Evolutionary conservation across 2,888 invertebrate species (phyloP), one percentile per base, ranked within the genome.

Genomic region (Leucoma salicis): DNA sequence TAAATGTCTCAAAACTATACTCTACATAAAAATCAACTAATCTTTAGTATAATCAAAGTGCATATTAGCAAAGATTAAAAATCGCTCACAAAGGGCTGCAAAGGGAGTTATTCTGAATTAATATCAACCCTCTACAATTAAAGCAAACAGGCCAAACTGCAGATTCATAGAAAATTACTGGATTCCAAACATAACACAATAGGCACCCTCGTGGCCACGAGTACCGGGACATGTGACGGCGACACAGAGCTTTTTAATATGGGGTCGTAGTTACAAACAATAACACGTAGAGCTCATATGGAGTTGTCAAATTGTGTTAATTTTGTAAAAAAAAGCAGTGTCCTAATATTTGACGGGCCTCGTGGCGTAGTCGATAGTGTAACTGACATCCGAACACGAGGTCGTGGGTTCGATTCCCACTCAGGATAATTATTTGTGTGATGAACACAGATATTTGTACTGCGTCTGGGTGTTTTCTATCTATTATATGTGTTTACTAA

Each of bases 121-220:
- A 85, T 82, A 82, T 66, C 59, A 56, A 50, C 68, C 72, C 73
- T 58, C 59, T 62, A 69, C 78, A 83, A 83, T 85, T 80, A 82
- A 77, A 64, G 66, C 69, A 74, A 77, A 74, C 68, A 73, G 73
- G 65, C 66, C 79, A 80, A 83, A 84, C 76, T 81, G 81, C 78
- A 78, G 78, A 83, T 77, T 84, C 82, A 76, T 78, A 80, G 82
- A 70, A 86, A 87, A 86, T 87, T 86, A 83, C 80, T 73, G 79
- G 82, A 85, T 80, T 80, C 78, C 70, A 79, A 84, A 82, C 80
- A 82, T 66, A 35, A 42, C 61, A 82, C 79, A 82, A 83, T 70
- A 58, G 75, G 46, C 52, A 78, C 82, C 85, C 77, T 73, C 71
- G 46, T 51, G 60, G 57, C 63, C 62, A 71, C 63, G 61, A 69